These are phyloP conservation scores for Prunella himalayana DNA, from an alignment of 2,113 vertebrate species.

Conservation along the genomic window DNA sequence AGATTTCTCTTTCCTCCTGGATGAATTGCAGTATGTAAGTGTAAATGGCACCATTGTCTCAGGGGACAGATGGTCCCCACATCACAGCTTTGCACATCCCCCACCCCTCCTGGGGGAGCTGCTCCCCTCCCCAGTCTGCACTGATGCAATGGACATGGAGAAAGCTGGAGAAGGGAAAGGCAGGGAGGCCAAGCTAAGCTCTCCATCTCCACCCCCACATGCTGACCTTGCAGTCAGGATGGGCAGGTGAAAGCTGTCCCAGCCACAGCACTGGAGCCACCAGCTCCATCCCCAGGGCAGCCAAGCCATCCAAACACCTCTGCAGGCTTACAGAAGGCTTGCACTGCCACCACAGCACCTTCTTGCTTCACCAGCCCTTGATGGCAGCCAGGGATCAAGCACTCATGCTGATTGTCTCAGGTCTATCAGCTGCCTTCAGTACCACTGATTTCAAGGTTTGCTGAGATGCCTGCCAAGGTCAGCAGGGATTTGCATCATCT, in stretches of 20 bases:
- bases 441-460: not conserved
- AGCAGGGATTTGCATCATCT: not conserved
- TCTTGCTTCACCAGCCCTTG: not conserved
- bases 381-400: not conserved
- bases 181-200: not conserved
- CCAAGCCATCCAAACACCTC: not conserved
- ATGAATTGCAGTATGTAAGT: not conserved
- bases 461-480: not conserved
- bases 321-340: not conserved
- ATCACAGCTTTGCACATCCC: not conserved
- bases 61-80: not conserved
- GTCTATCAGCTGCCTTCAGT: not conserved
- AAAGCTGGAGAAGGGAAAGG: not conserved
- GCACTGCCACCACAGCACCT: not conserved
- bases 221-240: not conserved
- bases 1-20: not conserved
- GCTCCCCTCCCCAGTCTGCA: not conserved
- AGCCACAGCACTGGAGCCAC: not conserved
- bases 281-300: not conserved
- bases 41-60: slow-evolving; percentile 5
- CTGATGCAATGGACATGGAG: not conserved
- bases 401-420: not conserved
- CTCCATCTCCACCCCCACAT: not conserved
- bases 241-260: not conserved
- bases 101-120: not conserved